Evolutionary conservation across 1,140 invertebrate genomes (phyloP).

Genomic region (Panagrolaimus sp.): DNA sequence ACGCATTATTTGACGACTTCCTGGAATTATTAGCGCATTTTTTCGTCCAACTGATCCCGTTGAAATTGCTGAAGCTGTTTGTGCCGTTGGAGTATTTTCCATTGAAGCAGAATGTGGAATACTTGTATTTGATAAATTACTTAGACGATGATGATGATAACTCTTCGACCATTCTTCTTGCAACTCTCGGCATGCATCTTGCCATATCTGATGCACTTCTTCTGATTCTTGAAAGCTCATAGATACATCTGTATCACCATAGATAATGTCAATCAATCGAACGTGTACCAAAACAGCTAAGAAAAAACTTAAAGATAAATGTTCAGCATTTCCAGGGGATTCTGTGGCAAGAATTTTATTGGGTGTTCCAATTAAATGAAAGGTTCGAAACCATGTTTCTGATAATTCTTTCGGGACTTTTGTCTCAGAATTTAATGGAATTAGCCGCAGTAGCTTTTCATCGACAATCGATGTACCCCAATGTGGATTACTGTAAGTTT

Average conservation of each 20-base stretch:
- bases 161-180: slow-evolving; percentile 6
- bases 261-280: slow-evolving; percentile 54
- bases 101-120: not conserved
- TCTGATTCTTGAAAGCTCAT: slow-evolving; percentile 43
- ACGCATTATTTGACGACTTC: not conserved
- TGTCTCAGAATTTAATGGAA: not conserved
- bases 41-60: not conserved
- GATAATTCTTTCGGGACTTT: not conserved
- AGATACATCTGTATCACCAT: slow-evolving; percentile 43
- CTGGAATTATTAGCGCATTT: not conserved
- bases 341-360: not conserved
- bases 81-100: not conserved
- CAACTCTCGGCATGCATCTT: slow-evolving; percentile 16
- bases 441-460: slow-evolving; percentile 18
- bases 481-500: slow-evolving; percentile 39
- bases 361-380: not conserved
- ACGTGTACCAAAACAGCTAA: slow-evolving; percentile 39
- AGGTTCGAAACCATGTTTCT: not conserved
- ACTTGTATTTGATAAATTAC: too few relatives aligned
- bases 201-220: slow-evolving; percentile 34
- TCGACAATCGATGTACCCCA: slow-evolving; percentile 24
- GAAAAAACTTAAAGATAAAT: slow-evolving; percentile 47
- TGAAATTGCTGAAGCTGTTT: not conserved
- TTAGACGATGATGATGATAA: slow-evolving; percentile 1
- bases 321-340: slow-evolving; percentile 21